Evolutionary conservation across 1,140 invertebrate species (phyloP), one percentile per base, ranked within the genome.

Genomic region (Phortica variegata): DNA sequence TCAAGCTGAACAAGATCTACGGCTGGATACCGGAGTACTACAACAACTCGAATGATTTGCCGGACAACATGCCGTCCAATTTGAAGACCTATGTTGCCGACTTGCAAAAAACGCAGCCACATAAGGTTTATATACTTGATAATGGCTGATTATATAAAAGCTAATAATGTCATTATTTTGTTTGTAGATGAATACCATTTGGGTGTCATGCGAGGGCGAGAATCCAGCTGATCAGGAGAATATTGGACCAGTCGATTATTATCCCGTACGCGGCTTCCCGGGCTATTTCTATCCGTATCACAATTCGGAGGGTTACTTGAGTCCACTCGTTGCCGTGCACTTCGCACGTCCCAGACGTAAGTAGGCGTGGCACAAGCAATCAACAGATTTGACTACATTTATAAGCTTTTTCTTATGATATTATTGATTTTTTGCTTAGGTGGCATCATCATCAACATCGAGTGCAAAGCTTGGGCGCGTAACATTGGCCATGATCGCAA

Each of bases 211-310:
- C 65, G 85, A 90, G 61, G 90, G 91, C 43, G 91, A 95, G 81
- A 93, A 90, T 73, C 88, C 91, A 3, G 88, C 90, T 9, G 92
- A 95, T 75, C 80, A 85, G 50, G 92, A 95, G 76, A 90, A 93
- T 65, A 86, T 95, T 60, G 92, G 92, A 2, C 84, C 84, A 0
- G 78, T 95, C 37, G 77, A 79, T 1, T 92, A 91, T 76, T 79
- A 83, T 59, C 88, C 88, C 0, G 75, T 82, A 46, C 82, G 81
- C 43, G 88, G 88, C 32, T 91, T 91, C 63, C 89, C 88, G 6
- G 88, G 87, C 12, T 91, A 87, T 62, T 92, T 85, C 76, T 91
- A 88, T 77, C 89, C 89, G 1, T 91, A 85, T 60, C 81, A 85
- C 58, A 90, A 91, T 65, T 84, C 85, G 8, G 85, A 87, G 61